Evolutionary conservation across 2,113 vertebrate genomes (phyloP).

Genomic region (Piaya cayana): DNA sequence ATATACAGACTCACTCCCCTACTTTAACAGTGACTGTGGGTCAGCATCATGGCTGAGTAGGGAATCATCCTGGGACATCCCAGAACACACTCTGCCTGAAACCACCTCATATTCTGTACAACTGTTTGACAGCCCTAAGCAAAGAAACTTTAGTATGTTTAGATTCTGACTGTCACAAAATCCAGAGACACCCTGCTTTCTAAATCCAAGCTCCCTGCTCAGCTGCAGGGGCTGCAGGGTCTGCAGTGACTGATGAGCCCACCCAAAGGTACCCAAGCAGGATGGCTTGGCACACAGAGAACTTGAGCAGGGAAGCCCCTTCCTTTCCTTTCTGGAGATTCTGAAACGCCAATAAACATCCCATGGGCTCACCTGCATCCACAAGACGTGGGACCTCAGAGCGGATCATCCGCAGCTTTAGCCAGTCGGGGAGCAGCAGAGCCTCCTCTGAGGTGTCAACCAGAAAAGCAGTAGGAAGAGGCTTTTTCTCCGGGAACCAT

Average conservation of each 20-base stretch:
- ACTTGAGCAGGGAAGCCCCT: neutral
- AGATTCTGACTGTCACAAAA: neutral
- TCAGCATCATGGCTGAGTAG: neutral
- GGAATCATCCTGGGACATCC: neutral
- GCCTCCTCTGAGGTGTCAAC: slow-evolving; percentile 98
- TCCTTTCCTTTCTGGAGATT: neutral
- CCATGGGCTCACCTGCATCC: slow-evolving; percentile 84
- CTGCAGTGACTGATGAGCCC: neutral
- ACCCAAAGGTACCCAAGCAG: neutral
- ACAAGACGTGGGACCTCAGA: slow-evolving; percentile 93
- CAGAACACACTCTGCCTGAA: neutral
- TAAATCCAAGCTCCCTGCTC: neutral
- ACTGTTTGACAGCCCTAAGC: neutral
- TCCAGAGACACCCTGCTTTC: neutral
- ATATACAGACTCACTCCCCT: neutral
- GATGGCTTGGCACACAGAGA: neutral
- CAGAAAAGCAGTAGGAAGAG: slow-evolving; percentile 94
- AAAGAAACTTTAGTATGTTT: neutral
- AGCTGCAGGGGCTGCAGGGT: neutral
- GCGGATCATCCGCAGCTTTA: slow-evolving; percentile 97
- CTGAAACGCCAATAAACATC: neutral
- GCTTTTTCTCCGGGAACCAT: slow-evolving; percentile 97
- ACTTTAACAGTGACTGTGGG: neutral
- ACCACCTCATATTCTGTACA: neutral
- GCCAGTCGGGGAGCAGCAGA: slow-evolving; percentile 93